phyloP scores from a whole-genome alignment of 2,113 vertebrate genomes.

The Nanorana parkeri region DNA sequence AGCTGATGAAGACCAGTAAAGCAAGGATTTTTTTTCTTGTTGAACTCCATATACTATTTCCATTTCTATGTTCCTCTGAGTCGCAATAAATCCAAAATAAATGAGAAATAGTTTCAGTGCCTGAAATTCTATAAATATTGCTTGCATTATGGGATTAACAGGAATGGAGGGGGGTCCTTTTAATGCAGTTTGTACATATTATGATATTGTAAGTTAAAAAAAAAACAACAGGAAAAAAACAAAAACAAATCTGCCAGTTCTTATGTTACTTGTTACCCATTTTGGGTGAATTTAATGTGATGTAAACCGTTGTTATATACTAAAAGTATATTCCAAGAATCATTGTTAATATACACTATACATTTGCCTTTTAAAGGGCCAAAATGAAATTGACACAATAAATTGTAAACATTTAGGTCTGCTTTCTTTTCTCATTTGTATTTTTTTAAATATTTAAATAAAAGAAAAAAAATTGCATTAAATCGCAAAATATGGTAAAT shows the following conservation, averaged over 20 bases:
- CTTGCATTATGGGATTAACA: conserved; percentile 60
- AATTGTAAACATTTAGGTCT: conserved; percentile 81
- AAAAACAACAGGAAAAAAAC: neutral
- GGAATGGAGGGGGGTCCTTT: conserved; percentile 47
- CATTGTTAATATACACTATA: conserved; percentile 70
- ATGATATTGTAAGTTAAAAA: conserved; percentile 58
- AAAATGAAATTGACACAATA: conserved; percentile 78
- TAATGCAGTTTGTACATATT: conserved; percentile 59
- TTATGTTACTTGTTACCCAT: conserved; percentile 47
- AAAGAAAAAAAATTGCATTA: conserved; percentile 46
- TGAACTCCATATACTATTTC: conserved; percentile 59
- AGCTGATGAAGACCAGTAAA: conserved; percentile 20
- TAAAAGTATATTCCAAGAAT: conserved; percentile 61
- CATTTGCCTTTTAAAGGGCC: conserved; percentile 72
- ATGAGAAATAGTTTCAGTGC: conserved; percentile 60
- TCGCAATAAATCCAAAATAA: conserved; percentile 62
- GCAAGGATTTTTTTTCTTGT: conserved; percentile 57
- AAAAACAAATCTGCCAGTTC: conserved; percentile 42
- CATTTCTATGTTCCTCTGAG: conserved; percentile 62
- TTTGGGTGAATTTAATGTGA: conserved; percentile 7
- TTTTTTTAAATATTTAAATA: conserved; percentile 66
- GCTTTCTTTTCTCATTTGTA: conserved; percentile 72
- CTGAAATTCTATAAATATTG: conserved; percentile 59
- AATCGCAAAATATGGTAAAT: neutral
- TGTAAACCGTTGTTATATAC: conserved; percentile 52